These are phyloP conservation scores for Saguinus imperator DNA, from an alignment of 2,113 vertebrate species.

Conservation along the genomic window DNA sequence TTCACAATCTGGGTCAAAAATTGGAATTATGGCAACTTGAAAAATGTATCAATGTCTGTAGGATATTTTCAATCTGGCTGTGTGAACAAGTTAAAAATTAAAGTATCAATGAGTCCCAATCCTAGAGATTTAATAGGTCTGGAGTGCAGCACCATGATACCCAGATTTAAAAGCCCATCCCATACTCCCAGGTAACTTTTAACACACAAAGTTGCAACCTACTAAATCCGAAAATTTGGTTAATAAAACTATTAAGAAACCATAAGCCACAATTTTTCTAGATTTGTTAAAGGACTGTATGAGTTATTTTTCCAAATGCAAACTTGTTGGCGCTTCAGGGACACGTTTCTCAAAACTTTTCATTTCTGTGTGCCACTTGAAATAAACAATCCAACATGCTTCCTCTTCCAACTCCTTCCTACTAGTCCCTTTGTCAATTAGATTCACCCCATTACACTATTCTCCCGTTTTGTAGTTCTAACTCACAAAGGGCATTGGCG, in stretches of 20 bases:
- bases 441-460: neutral
- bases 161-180: neutral
- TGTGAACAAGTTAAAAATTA: no score
- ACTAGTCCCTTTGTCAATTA: neutral
- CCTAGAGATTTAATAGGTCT: neutral
- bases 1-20: neutral
- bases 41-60: no score
- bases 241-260: neutral
- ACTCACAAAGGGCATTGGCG: neutral
- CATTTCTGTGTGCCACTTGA: neutral
- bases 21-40: neutral
- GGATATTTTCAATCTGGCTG: no score
- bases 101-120: neutral
- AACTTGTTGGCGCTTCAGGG: neutral
- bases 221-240: neutral
- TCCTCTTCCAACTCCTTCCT: neutral
- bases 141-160: neutral
- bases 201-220: neutral
- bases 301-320: neutral
- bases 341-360: neutral
- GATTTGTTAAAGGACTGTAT: neutral
- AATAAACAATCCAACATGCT: neutral
- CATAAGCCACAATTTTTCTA: no score
- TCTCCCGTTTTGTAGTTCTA: neutral
- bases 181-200: neutral